These are phyloP conservation scores for Cantharis flavilabris DNA, from an alignment of 2,888 invertebrate genomes.

Conservation along the genomic window DNA sequence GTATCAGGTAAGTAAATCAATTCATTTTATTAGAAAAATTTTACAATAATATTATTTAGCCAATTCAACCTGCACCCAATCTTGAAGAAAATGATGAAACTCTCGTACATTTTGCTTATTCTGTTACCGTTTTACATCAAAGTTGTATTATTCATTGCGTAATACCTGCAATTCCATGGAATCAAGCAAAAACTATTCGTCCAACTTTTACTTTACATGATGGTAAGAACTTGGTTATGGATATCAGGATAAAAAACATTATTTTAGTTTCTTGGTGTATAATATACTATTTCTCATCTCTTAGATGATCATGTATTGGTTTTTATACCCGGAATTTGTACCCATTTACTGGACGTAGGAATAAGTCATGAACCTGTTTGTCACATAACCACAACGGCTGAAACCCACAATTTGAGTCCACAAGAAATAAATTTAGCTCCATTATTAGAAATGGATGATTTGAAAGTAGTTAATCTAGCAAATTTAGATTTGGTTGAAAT, in stretches of 20 bases:
- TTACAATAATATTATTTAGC: constrained; percentile 50
- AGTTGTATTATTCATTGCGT: constrained; percentile 84
- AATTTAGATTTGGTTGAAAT: constrained; percentile 75
- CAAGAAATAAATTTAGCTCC: constrained; percentile 66
- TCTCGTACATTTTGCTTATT: constrained; percentile 83
- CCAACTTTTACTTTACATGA: constrained; percentile 78
- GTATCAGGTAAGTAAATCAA: constrained; percentile 61
- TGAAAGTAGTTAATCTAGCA: constrained; percentile 67
- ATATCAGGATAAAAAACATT: too few relatives aligned
- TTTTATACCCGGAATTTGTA: constrained; percentile 81
- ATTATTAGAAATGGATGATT: constrained; percentile 60
- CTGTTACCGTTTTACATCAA: constrained; percentile 80
- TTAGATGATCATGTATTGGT: constrained; percentile 81
- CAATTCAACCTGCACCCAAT: constrained; percentile 60
- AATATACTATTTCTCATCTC: constrained; percentile 31
- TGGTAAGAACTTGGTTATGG: constrained; percentile 2
- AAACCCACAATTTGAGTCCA: constrained; percentile 68
- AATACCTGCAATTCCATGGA: constrained; percentile 80
- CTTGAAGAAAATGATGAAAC: constrained; percentile 59
- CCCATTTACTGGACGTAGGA: constrained; percentile 84
- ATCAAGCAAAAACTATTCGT: constrained; percentile 73
- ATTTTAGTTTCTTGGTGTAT: too few relatives aligned
- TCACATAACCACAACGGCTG: constrained; percentile 72
- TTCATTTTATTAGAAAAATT: not conserved
- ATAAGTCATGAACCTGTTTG: constrained; percentile 82